Percentiles rank a stretch among this genome's conserved stretches.
phyloP scores from a whole-genome alignment of 2,888 invertebrate species.

The Bembecia ichneumoniformis region DNA sequence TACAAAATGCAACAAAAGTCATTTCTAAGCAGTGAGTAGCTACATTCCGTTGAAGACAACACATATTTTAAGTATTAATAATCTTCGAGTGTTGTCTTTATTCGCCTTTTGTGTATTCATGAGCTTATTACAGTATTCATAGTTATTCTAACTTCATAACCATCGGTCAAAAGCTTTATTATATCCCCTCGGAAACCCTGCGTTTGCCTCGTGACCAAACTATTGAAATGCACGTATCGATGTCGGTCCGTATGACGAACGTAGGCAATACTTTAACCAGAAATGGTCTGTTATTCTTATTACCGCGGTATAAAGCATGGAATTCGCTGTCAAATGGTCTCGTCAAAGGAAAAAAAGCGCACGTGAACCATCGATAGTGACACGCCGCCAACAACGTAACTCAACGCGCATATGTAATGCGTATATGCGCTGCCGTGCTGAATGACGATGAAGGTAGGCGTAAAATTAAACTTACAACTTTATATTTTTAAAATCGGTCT shows the following conservation, averaged over 20 bases:
- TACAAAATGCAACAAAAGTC: too few relatives aligned
- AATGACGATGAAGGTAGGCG: conserved; percentile 51
- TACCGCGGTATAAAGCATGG: conserved; percentile 28
- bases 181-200: conserved; percentile 54
- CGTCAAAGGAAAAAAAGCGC: conserved; percentile 26
- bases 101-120: conserved; percentile 50
- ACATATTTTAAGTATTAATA: conserved; percentile 31
- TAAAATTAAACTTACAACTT: too few relatives aligned
- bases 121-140: conserved; percentile 65
- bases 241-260: conserved; percentile 32
- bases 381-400: conserved; percentile 34
- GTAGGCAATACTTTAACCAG: conserved; percentile 2
- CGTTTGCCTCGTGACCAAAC: conserved; percentile 58
- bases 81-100: conserved; percentile 34
- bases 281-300: conserved; percentile 21
- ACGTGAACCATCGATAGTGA: conserved; percentile 56
- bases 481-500: too few relatives aligned
- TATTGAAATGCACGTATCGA: conserved; percentile 57
- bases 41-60: conserved; percentile 13
- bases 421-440: conserved; percentile 40
- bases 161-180: conserved; percentile 61
- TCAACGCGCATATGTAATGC: conserved; percentile 59
- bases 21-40: conserved; percentile 21
- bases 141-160: conserved; percentile 68
- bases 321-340: conserved; percentile 32